A percentile compares a stretch with the other conserved stretches of the same genome.
phyloP scores from a whole-genome alignment of 2,888 invertebrate genomes.

The Agonopterix alstromeriana region DNA sequence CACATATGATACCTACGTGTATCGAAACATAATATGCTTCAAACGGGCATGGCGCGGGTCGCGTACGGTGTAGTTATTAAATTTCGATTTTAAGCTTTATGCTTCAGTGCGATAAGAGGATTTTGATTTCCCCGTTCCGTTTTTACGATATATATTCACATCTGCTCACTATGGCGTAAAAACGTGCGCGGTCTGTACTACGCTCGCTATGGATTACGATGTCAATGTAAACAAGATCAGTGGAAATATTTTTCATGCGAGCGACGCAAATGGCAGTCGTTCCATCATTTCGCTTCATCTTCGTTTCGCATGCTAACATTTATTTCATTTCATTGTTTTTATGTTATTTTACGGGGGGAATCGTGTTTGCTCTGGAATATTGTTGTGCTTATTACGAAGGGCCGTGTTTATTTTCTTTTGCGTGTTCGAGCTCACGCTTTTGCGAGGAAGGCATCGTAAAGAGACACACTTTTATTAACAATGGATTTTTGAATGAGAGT shows the following conservation, averaged over 20 bases:
- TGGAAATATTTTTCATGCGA: slow-evolving; percentile 57
- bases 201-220: slow-evolving; percentile 43
- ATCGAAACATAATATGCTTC: not conserved
- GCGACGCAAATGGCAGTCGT: slow-evolving; percentile 50
- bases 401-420: not conserved
- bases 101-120: slow-evolving; percentile 53
- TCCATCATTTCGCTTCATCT: slow-evolving; percentile 53
- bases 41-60: slow-evolving; percentile 7
- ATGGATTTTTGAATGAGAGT: too few relatives aligned
- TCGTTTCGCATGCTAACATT: slow-evolving; percentile 53
- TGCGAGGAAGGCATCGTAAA: too few relatives aligned
- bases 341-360: slow-evolving; percentile 26
- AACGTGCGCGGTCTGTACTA: slow-evolving; percentile 26
- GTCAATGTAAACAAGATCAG: slow-evolving; percentile 66
- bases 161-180: slow-evolving; percentile 45
- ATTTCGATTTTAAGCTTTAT: slow-evolving; percentile 61
- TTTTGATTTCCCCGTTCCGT: slow-evolving; percentile 43
- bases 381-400: slow-evolving; percentile 11
- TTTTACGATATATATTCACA: slow-evolving; percentile 35
- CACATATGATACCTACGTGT: not conserved
- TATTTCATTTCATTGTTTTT: slow-evolving; percentile 60
- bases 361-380: slow-evolving; percentile 22
- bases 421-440: not conserved
- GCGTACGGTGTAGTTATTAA: slow-evolving; percentile 36
- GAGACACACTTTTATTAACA: too few relatives aligned